phyloP scores from a whole-genome alignment of 2,113 vertebrate species.

The Aegotheles bennettii region DNA sequence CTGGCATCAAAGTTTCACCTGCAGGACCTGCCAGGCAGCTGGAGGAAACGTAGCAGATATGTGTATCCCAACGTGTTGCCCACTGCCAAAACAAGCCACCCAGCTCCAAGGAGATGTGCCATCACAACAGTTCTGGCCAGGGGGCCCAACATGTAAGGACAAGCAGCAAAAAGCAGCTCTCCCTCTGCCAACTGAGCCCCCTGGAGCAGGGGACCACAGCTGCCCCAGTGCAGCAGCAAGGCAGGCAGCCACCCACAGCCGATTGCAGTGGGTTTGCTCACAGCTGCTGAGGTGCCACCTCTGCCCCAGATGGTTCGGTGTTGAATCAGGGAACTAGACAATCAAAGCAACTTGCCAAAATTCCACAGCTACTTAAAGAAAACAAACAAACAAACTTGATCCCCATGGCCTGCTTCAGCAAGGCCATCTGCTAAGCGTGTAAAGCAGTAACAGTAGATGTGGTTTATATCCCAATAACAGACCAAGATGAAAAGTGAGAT shows the following conservation, averaged over 20 bases:
- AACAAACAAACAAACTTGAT: background rate
- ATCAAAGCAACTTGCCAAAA: background rate
- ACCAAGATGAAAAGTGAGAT: background rate
- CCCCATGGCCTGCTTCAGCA: background rate
- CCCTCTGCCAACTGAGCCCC: background rate
- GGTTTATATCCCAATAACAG: background rate
- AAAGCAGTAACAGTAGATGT: background rate
- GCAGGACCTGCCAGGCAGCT: background rate
- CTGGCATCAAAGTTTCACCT: too few species aligned
- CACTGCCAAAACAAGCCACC: background rate
- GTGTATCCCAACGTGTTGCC: background rate
- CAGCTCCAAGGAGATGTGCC: background rate
- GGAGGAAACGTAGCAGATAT: accelerated
- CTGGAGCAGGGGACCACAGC: accelerated
- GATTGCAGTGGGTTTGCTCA: background rate
- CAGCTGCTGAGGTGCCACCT: background rate
- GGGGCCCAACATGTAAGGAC: too few species aligned
- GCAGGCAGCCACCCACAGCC: accelerated
- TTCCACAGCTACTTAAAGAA: background rate
- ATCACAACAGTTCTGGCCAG: background rate
- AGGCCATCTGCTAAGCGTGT: background rate
- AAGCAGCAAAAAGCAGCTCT: accelerated
- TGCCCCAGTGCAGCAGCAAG: background rate
- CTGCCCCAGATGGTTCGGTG: background rate
- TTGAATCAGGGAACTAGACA: background rate